Evolutionary conservation across 2,113 vertebrate species (phyloP).

Genomic region (Apaloderma vittatum): DNA sequence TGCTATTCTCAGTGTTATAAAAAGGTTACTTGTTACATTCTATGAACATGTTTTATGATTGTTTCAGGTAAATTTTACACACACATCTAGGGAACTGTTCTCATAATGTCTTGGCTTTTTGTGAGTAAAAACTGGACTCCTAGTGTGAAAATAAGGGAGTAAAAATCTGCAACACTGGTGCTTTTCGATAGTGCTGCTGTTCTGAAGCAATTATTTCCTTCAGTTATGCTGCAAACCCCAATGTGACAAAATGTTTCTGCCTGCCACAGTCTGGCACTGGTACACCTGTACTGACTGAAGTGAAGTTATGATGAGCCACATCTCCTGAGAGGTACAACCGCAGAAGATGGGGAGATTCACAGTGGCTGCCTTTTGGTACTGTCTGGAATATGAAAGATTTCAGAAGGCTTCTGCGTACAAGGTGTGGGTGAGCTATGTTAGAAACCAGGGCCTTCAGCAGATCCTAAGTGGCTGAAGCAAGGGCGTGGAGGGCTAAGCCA

Average conservation of each 20-base stretch:
- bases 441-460: neutral
- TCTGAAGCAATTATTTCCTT: neutral
- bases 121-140: fast-evolving
- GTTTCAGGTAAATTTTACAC: neutral
- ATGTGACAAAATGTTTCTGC: neutral
- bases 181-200: neutral
- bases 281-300: neutral
- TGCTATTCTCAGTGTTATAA: neutral
- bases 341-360: neutral
- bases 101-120: neutral
- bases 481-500: neutral
- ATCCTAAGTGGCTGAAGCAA: neutral
- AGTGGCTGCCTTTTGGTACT: neutral
- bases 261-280: neutral
- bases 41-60: neutral
- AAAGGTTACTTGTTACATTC: neutral
- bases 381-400: neutral
- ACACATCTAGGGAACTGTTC: neutral
- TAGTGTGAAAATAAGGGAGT: neutral
- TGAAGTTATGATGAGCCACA: fast-evolving
- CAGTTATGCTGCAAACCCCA: neutral
- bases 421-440: fast-evolving
- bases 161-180: neutral
- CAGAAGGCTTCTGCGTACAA: neutral
- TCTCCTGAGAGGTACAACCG: neutral